Evolutionary conservation across 2,113 vertebrate species (phyloP).

Genomic region (Scomber colias): DNA sequence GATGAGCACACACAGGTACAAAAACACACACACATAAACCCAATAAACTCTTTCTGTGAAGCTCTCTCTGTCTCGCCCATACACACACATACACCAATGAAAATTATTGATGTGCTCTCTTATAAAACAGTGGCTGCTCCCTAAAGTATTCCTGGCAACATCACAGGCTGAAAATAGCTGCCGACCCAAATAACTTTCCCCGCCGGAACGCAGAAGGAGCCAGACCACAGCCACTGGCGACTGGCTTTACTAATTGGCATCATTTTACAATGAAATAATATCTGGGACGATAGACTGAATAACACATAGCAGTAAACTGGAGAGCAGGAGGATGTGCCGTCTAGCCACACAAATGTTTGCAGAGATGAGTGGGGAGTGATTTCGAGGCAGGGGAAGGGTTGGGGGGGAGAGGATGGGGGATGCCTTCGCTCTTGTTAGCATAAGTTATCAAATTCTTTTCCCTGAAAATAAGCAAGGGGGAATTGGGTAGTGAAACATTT

Average conservation of each 20-base stretch:
- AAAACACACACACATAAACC: constrained; percentile 67
- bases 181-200: constrained; percentile 86
- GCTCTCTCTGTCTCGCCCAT: constrained; percentile 22
- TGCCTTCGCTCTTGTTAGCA: constrained; percentile 56
- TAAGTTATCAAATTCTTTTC: constrained; percentile 59
- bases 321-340: constrained; percentile 44
- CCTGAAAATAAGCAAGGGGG: constrained; percentile 41
- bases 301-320: constrained; percentile 61
- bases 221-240: constrained; percentile 79
- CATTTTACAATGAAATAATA: constrained; percentile 79
- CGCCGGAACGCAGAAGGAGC: constrained; percentile 71
- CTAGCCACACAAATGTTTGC: constrained; percentile 13
- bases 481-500: constrained; percentile 63
- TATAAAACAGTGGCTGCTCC: constrained; percentile 84
- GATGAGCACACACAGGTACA: constrained; percentile 21
- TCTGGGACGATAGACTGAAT: constrained; percentile 77
- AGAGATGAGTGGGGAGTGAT: constrained; percentile 23
- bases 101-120: constrained; percentile 85
- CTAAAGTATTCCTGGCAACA: constrained; percentile 85
- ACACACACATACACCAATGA: constrained; percentile 64
- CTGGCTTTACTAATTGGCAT: constrained; percentile 80
- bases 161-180: constrained; percentile 83
- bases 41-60: constrained; percentile 61
- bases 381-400: constrained; percentile 24
- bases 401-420: constrained; percentile 17